These are phyloP conservation scores for Arge pagana DNA, from an alignment of 2,888 invertebrate genomes.

Conservation along the genomic window DNA sequence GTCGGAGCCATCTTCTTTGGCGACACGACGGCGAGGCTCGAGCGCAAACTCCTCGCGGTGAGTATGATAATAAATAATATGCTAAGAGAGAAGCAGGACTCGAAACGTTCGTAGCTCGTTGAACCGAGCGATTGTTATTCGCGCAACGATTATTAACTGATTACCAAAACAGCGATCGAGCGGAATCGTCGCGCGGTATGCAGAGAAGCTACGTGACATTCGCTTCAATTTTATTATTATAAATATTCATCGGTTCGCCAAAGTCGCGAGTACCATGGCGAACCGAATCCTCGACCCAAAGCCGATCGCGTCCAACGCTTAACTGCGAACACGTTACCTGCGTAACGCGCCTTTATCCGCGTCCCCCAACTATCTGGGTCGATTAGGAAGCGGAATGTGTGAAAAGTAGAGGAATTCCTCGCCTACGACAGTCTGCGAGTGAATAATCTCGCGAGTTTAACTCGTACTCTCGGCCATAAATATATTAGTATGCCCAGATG, in stretches of 20 bases:
- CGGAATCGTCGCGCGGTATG: background rate
- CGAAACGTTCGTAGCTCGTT: too few relatives aligned
- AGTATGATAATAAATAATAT: too few relatives aligned
- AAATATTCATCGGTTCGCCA: too few relatives aligned
- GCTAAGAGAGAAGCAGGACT: too few relatives aligned
- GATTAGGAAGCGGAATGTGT: background rate
- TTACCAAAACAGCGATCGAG: slow-evolving; percentile 17
- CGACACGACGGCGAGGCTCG: too few relatives aligned
- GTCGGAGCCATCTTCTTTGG: too few relatives aligned
- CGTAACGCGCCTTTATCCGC: background rate
- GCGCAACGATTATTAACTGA: slow-evolving; percentile 10
- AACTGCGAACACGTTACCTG: background rate
- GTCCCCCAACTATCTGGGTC: background rate
- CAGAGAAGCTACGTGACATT: too few relatives aligned
- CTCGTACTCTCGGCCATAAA: background rate
- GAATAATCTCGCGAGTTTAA: too few relatives aligned
- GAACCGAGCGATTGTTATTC: slow-evolving; percentile 36
- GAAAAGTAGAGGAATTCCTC: background rate
- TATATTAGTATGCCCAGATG: background rate
- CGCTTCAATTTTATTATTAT: too few relatives aligned
- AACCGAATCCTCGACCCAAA: too few relatives aligned
- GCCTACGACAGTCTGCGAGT: background rate
- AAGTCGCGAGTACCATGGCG: too few relatives aligned
- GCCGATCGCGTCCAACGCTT: slow-evolving; percentile 3
- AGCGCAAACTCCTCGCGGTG: too few relatives aligned